These are phyloP conservation scores for Zosterops japonicus DNA, from an alignment of 2,113 vertebrate genomes.

Conservation along the genomic window DNA sequence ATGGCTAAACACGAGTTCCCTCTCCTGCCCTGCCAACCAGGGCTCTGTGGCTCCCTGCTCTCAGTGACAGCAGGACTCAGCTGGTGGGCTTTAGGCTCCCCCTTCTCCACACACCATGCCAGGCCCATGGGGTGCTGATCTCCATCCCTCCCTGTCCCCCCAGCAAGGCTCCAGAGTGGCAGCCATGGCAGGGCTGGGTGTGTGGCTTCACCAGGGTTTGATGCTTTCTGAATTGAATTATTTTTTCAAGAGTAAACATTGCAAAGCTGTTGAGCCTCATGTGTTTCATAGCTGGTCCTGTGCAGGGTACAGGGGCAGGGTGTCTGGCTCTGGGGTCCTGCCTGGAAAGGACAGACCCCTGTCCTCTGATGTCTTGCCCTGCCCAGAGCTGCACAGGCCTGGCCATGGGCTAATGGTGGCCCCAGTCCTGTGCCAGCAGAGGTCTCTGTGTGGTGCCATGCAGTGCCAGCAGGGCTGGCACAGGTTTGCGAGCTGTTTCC, in stretches of 20 bases:
- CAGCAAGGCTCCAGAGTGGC: background rate
- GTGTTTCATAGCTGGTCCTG: background rate
- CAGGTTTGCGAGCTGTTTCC: background rate
- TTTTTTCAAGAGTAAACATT: slow-evolving; percentile 66
- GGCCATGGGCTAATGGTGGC: fast-evolving
- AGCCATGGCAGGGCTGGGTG: background rate
- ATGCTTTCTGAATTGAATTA: slow-evolving; percentile 16
- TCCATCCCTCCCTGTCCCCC: fast-evolving
- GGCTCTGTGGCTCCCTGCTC: background rate
- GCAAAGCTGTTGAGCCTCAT: slow-evolving; percentile 3
- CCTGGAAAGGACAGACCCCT: background rate
- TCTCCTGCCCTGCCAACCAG: background rate
- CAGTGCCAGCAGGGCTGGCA: background rate
- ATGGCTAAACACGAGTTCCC: background rate
- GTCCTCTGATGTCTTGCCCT: background rate
- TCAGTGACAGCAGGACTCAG: background rate
- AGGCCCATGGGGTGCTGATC: background rate
- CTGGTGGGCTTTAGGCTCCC: background rate
- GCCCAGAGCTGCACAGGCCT: background rate
- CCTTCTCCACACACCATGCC: fast-evolving
- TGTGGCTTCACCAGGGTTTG: background rate
- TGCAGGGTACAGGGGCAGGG: fast-evolving
- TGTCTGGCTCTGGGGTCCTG: background rate
- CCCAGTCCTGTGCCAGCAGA: background rate
- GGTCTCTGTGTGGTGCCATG: background rate